Evolutionary conservation across 2,888 invertebrate species (phyloP), one percentile per base, ranked within the genome.

Genomic region (Flexamia atlantica): DNA sequence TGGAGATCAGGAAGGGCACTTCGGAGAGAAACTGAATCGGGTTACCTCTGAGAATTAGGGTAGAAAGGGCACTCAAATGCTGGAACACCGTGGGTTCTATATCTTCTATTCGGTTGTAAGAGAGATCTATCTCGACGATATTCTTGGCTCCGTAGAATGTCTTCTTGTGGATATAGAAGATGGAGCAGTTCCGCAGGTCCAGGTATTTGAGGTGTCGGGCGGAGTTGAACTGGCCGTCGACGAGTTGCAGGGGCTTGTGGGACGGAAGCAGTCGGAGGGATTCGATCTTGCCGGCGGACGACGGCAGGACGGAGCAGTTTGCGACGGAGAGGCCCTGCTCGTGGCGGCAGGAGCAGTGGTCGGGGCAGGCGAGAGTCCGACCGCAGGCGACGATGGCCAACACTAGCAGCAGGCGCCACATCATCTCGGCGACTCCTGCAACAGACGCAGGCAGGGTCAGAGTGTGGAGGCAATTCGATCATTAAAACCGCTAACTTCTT

Each of bases 31-130:
- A 57, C 90, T 84, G 64, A 89, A 88, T 60, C 10, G 85, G 90
- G 88, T 81, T 92, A 87, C 92, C 92, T 92, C 86, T 89, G 85
- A 57, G 89, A 88, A n/a, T 90, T 88, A 80, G 89, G 88, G 12
- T 90, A 12, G 82, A 85, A 90, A 83, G 88, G 85, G 84, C 89
- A 88, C 70, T 89, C 88, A 84, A 40, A 32, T 85, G 72, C 76
- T 85, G 84, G 60, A 88, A 87, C 25, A 87, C 85, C 17, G 84
- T 81, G 1, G 86, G 86, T 76, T 87, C 86, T 5, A 88, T 46
- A 40, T 86, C 85, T 64, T 86, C 83, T 14, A 88, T 86, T 12
- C 84, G 83, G 28, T 87, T 87, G 46, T 84, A 83, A 0, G 87
- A 87, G 20, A 88, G 80, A 57, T 87, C 87, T 9, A 87, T 84